These are phyloP conservation scores for Drosophila macrothrix DNA, from an alignment of 2,888 invertebrate species.

Conservation along the genomic window DNA sequence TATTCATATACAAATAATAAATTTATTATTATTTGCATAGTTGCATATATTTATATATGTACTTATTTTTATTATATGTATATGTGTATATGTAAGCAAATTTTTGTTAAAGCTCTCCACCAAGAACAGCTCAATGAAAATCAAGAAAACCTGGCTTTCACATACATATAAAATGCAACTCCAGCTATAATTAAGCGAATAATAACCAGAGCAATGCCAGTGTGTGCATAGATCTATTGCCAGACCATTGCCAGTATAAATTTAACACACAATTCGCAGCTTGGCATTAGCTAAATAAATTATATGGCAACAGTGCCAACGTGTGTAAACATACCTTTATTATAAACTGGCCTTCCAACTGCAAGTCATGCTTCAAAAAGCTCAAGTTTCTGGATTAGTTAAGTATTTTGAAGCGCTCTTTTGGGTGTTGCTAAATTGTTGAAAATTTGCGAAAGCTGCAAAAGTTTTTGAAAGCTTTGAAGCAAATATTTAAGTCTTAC, in stretches of 20 bases:
- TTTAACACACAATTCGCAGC: not conserved
- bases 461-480: slow-evolving; percentile 1
- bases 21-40: not conserved
- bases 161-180: not conserved
- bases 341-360: slow-evolving; percentile 25
- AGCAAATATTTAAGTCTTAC: not conserved
- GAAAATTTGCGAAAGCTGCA: slow-evolving; percentile 11
- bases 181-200: not conserved
- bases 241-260: not conserved
- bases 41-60: too few species aligned
- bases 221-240: not conserved
- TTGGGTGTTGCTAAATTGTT: slow-evolving; percentile 26
- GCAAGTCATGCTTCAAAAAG: slow-evolving; percentile 7
- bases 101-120: not conserved
- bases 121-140: not conserved
- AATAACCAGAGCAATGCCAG: not conserved
- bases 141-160: not conserved
- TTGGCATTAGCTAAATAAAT: not conserved
- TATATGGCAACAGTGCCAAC: not conserved
- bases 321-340: slow-evolving; percentile 8
- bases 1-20: not conserved
- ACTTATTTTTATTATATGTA: not conserved
- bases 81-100: not conserved
- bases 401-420: slow-evolving; percentile 14
- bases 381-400: not conserved